Evolutionary conservation across 2,888 invertebrate genomes (phyloP).

Genomic region (Orchesellides sinensis): DNA sequence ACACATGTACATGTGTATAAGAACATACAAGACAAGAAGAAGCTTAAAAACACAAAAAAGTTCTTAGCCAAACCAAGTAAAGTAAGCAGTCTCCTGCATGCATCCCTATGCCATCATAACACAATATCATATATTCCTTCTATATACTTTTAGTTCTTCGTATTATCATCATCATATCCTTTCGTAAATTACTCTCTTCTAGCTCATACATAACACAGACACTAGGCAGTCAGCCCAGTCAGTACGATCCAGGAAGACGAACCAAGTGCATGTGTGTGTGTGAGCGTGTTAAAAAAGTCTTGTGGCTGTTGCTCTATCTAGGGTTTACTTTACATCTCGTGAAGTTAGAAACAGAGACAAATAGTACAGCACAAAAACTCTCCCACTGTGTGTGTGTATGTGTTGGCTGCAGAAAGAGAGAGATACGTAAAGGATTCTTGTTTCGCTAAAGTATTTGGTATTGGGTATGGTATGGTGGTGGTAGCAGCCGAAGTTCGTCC

Average conservation of each 20-base stretch:
- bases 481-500: not conserved
- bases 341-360: no score
- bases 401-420: not conserved
- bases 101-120: slow-evolving; percentile 10
- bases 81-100: slow-evolving; percentile 14
- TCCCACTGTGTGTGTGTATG: slow-evolving; percentile 12
- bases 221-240: not conserved
- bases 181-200: slow-evolving; percentile 57
- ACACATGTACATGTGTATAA: slow-evolving; percentile 15
- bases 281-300: no score
- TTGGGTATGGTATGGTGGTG: slow-evolving; percentile 14
- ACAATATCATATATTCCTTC: slow-evolving; percentile 4
- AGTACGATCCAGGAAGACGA: not conserved
- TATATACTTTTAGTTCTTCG: no score
- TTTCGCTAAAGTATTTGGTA: slow-evolving; percentile 14
- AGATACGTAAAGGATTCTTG: slow-evolving; percentile 48
- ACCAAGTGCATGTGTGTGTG: slow-evolving; percentile 60
- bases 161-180: slow-evolving; percentile 42
- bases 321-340: slow-evolving; percentile 62
- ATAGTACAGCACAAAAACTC: slow-evolving; percentile 24
- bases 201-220: slow-evolving; percentile 8
- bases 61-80: no score
- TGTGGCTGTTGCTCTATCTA: slow-evolving; percentile 52
- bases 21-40: no score
- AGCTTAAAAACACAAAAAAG: not conserved